These are phyloP conservation scores for Hoplodrina blanda DNA, from an alignment of 2,888 invertebrate species.

Conservation along the genomic window DNA sequence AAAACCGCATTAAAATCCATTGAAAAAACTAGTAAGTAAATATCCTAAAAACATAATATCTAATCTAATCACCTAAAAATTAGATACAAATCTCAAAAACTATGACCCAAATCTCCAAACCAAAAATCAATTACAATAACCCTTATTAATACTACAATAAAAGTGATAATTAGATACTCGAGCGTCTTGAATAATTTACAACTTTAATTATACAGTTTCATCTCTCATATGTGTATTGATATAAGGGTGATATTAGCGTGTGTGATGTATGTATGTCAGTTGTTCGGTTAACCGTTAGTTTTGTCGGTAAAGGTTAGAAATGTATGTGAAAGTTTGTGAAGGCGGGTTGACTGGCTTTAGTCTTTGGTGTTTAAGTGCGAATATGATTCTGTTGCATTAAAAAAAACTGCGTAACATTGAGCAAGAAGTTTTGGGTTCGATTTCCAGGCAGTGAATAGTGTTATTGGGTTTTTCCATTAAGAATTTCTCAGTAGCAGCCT, in stretches of 20 bases:
- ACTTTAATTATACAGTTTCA: conserved; percentile 19
- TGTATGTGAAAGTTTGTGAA: conserved; percentile 62
- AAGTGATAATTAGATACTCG: conserved; percentile 27
- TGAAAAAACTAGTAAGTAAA: too few species aligned
- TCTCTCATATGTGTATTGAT: conserved; percentile 4
- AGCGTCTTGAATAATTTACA: conserved; percentile 4
- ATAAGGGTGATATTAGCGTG: conserved; percentile 47
- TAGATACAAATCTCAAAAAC: conserved; percentile 10
- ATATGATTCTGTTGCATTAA: conserved; percentile 15
- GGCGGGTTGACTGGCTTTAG: conserved; percentile 47
- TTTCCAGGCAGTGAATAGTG: too few species aligned
- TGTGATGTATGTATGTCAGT: conserved; percentile 61
- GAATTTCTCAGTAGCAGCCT: too few species aligned
- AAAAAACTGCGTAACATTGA: too few species aligned
- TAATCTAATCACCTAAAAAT: too few species aligned
- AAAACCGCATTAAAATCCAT: too few species aligned
- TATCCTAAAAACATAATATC: too few species aligned
- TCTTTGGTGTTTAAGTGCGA: conserved; percentile 38
- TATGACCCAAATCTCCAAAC: conserved; percentile 22
- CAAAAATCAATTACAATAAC: conserved; percentile 11
- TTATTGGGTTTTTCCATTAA: too few species aligned
- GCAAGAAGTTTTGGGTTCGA: too few species aligned
- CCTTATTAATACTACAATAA: conserved; percentile 21
- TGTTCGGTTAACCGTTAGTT: conserved; percentile 59
- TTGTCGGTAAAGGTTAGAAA: conserved; percentile 56